These are phyloP conservation scores for Monopis laevigella DNA, from an alignment of 2,888 invertebrate genomes.

Conservation along the genomic window DNA sequence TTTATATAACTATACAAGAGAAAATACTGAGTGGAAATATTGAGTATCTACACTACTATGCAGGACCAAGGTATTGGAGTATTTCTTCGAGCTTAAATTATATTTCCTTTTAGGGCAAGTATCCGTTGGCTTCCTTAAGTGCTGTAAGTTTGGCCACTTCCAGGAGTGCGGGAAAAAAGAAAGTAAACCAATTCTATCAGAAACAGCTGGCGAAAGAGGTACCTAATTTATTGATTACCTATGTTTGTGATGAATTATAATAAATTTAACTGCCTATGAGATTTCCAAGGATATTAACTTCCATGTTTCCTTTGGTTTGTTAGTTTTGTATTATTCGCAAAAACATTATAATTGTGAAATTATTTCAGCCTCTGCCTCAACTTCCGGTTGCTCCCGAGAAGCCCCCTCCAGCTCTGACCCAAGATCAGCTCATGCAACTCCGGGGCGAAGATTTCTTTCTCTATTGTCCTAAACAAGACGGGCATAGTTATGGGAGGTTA, in stretches of 20 bases:
- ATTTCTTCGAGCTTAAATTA: too few relatives aligned
- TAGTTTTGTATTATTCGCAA: too few relatives aligned
- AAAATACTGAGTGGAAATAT: too few relatives aligned
- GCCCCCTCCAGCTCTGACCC: conserved; percentile 29
- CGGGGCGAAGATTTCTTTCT: conserved; percentile 54
- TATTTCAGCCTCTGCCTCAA: conserved; percentile 27
- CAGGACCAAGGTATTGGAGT: too few relatives aligned
- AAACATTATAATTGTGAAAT: too few relatives aligned
- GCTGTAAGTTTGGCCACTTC: conserved; percentile 50
- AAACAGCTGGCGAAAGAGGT: conserved; percentile 43
- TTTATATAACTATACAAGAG: too few relatives aligned
- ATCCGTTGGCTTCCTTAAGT: conserved; percentile 39
- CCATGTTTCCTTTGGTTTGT: too few relatives aligned
- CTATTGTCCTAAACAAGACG: conserved; percentile 37
- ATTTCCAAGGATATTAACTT: too few relatives aligned
- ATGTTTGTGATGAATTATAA: background rate
- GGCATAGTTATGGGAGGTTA: conserved; percentile 46
- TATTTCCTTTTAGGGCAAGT: conserved; percentile 33
- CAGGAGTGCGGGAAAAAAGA: conserved; percentile 30
- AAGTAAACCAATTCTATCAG: conserved; percentile 46
- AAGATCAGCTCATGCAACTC: conserved; percentile 39
- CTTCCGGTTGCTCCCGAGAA: conserved; percentile 38
- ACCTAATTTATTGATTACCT: background rate
- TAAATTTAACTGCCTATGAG: too few relatives aligned
- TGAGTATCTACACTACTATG: too few relatives aligned